Conservation (phyloP, 2,888 invertebrate genomes). For the Cacoxenus indagator region DNA sequence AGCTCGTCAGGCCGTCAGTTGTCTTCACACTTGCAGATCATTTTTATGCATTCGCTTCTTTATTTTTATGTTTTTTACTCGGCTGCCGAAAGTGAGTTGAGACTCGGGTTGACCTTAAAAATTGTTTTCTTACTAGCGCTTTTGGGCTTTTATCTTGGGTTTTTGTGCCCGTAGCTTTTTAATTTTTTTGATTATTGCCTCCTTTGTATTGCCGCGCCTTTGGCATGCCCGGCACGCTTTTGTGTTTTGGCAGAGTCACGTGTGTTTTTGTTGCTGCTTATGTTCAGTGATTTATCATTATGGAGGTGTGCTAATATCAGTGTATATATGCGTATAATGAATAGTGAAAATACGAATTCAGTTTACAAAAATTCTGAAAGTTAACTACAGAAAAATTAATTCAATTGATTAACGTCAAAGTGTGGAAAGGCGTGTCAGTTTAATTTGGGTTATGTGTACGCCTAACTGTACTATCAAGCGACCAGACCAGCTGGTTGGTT, state of each 20-base stretch:
- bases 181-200: conserved; percentile 17
- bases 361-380: no score
- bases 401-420: no score
- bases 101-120: conserved; percentile 41
- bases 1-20: conserved; percentile 3
- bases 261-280: conserved; percentile 1
- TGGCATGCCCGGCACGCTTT: conserved; percentile 28
- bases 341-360: no score
- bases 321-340: no score
- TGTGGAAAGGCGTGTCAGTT: no score
- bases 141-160: not conserved
- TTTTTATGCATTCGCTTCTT: conserved; percentile 4
- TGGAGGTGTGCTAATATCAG: no score
- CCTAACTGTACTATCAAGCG: no score
- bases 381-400: no score
- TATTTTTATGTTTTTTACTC: conserved; percentile 1
- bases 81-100: conserved; percentile 37
- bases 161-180: not conserved
- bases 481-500: no score
- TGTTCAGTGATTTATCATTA: not conserved
- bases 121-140: not conserved
- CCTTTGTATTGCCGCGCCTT: not conserved
- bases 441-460: no score
- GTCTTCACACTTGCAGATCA: conserved; percentile 13
- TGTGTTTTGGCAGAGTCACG: conserved; percentile 36